Base-by-base conservation (phyloP, 23 tunicate genomes). In the Ciona savignyi region DNA sequence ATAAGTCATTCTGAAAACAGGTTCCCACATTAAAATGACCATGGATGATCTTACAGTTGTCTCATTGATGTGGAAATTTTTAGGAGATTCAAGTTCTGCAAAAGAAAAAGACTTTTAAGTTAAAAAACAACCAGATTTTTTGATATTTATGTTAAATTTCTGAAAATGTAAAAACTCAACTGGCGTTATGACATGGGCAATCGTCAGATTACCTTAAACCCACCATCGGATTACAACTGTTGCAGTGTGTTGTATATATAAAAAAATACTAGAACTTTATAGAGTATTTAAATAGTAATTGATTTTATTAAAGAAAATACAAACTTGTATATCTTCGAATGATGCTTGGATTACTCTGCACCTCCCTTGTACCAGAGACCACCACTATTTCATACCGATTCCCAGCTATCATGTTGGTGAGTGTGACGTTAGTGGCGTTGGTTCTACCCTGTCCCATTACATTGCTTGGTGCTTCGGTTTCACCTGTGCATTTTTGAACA, bases 371-470 rank as follows among this genome's bases (percentile, higher is more conserved):
- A 9, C 87, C 87, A 32, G 97, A 77, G 33, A 91, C 91, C 22
- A 90, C 75, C 15, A 90, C 65, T 3, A 90, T 63, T 76, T 90
- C 97, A 32, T 90, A 90, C 23, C 42, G 51, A 1, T 85, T 90
- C 15, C 67, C 70, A 11, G 97, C 85, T 27, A 25, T 27, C 77
- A 90, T 74, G 62, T 79, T 75, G 21, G 82, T 68, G 0, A 90
- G 77, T 3, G 35, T 60, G 1, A 70, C 86, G 21, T 79, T 34
- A 4, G 90, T 79, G 24, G 35, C 64, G 20, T 62, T 83, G 29
- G 72, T 79, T 51, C 83, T 74, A 20, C 97, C 97, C 64, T 90
- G 97, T 0, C 97, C 97, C 24, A 32, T 25, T 6, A 90, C 90
- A 2, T 35, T 75, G 77, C 97, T 90, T 11, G 89, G 97, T n/a